Evolutionary conservation across 2,113 vertebrate genomes (phyloP), one percentile per base, ranked within the genome.

Genomic region (Corvus cornix): DNA sequence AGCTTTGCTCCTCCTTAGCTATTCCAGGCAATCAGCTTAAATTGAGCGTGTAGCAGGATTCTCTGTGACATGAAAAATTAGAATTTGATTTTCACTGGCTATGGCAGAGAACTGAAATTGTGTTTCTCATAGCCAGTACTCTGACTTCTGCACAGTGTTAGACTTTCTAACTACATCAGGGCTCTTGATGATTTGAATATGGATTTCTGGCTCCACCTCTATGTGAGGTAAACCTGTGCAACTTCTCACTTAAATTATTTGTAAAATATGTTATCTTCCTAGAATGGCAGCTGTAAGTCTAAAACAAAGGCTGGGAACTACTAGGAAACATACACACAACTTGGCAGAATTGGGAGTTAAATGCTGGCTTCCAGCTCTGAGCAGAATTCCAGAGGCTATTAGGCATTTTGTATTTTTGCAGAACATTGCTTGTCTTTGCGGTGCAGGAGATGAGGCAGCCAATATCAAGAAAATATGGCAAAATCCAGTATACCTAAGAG

Each of bases 361-460:
- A 73, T 2, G 1, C 31, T 76, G 63, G 14, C 74, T 96, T 87
- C 68, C 84, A 83, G 22, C 28, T 83, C 51, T 46, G n/a, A 59
- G 55, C 46, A 62, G 56, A 69, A 75, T 94, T 59, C 76, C 81
- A 77, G 46, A 81, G 58, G 31, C 58, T 81, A n/a, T 59, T 72
- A 62, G 39, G 67, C 66, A 76, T 86, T 96, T 90, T 84, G 41
- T 75, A 59, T 81, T 89, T 95, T 74, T 92, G 77, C 52, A 86
- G 76, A 85, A 68, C 48, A 76, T 68, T 72, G n/a, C 27, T 55
- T 80, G 51, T 44, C 77, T 84, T 82, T 87, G 66, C 19, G 30
- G 56, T 33, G 58, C n/a, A 75, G 48, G 23, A 72, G 23, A 85
- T 31, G 58, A 78, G 72, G 41, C 64, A 86, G 41, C 48, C 83